Base-by-base conservation (phyloP, 1,140 invertebrate species). In the Vollenhovia emeryi region DNA sequence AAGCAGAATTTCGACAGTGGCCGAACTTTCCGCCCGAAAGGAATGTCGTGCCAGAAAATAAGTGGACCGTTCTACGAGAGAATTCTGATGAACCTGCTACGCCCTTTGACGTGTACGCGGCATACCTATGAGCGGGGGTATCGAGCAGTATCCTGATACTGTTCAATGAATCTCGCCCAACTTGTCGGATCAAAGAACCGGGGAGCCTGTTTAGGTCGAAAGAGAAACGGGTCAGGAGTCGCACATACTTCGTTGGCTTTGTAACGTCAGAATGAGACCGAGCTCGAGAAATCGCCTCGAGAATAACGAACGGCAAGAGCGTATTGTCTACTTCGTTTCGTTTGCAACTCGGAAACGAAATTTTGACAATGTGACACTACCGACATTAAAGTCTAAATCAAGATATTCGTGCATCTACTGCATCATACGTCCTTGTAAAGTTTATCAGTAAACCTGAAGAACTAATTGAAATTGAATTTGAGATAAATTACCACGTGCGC, bases 31-130 rank as follows among this genome's bases (percentile, higher is more conserved):
- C 55, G 59, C 15, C 21, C 24, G 59, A 52, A 62, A 84, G 57
- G 59, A 84, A 36, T 50, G 69, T 84, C 80, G 68, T 75, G 69
- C 50, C 71, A 62, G 57, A 84, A 84, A 84, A 84, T 84, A 84
- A 84, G 80, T 84, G 71, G 40, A 24, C 59, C 80, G 71, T 64
- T 84, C 80, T 48, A 64, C 27, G 30, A 76, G 55, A 62, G 76
- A 85, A 85, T 85, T 85, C 62, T 85, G 84, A 85, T 85, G 75
- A 85, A 80, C 62, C 48, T 27, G 21, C 62, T 79, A 68, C 13
- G 21, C 50, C 45, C 62, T 85, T 85, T 85, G 84, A 85, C 59
- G 75, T 69, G n/a, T 48, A 69, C 43, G 27, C 57, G 24, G 48
- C 50, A 66, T 79, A 69, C 36, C 78, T 80, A 59, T 45, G 64